A percentile compares a stretch with the other conserved stretches of the same genome.
phyloP scores from a whole-genome alignment of 2,113 vertebrate genomes.

The Sus scrofa region DNA sequence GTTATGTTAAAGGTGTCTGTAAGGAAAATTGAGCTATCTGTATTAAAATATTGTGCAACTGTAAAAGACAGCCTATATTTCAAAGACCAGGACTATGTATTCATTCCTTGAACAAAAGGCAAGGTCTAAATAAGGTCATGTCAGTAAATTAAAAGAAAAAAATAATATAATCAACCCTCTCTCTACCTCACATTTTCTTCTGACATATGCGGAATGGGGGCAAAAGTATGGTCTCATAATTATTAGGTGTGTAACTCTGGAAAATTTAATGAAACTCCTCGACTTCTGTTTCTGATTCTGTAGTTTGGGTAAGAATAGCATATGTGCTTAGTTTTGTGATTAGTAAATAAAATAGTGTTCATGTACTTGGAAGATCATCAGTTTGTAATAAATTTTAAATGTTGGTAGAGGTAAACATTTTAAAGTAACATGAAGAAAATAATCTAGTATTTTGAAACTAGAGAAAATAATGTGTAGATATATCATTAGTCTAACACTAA shows the following conservation, averaged over 20 bases:
- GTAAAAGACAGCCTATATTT: not conserved
- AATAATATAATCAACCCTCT: not conserved
- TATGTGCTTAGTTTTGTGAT: not conserved
- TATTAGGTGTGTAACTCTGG: not conserved
- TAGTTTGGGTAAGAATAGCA: not conserved
- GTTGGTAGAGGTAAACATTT: not conserved
- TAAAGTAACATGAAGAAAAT: not conserved
- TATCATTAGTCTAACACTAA: not conserved
- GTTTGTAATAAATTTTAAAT: not conserved
- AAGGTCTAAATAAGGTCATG: not conserved
- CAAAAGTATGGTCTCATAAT: not conserved
- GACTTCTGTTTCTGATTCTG: not conserved
- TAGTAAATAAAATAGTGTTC: constrained; percentile 23
- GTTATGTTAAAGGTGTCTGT: not conserved
- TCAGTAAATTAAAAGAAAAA: not conserved
- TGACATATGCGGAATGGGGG: not conserved
- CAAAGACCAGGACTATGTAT: not conserved
- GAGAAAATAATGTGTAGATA: not conserved
- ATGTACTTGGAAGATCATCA: not conserved
- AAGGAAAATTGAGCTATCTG: not conserved
- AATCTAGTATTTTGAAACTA: not conserved
- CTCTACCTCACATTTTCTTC: not conserved
- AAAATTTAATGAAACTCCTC: not conserved
- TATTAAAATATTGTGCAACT: not conserved
- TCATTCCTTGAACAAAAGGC: not conserved